Conservation (phyloP, 2,113 vertebrate genomes). For the Cebidichthys violaceus region DNA sequence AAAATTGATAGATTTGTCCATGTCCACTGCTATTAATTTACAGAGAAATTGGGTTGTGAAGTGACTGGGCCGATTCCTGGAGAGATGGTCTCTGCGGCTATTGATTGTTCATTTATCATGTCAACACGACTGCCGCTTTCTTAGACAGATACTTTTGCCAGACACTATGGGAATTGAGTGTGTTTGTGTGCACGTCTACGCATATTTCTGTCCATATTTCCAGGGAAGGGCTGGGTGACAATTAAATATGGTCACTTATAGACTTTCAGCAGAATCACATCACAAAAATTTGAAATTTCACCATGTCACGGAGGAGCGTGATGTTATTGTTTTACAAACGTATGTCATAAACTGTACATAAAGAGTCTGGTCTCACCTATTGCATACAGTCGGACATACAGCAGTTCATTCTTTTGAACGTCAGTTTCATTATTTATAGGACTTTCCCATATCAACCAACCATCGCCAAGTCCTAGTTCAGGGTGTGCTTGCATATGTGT, state of each 20-base stretch:
- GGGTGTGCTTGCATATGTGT: not conserved
- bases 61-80: not conserved
- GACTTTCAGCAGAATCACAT: constrained; percentile 1
- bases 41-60: constrained; percentile 39
- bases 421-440: not conserved
- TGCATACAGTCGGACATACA: not conserved
- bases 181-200: not conserved
- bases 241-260: not conserved
- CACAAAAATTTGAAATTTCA: not conserved
- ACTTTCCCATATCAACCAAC: not conserved
- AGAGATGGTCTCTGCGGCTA: constrained; percentile 1
- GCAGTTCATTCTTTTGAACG: not conserved
- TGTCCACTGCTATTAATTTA: constrained; percentile 46
- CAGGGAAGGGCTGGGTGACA: not conserved
- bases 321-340: not conserved
- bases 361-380: too few species aligned
- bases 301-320: not conserved
- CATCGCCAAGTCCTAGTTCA: not conserved
- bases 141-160: not conserved
- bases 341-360: not conserved
- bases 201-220: not conserved
- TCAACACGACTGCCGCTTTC: constrained; percentile 23
- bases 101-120: constrained; percentile 41
- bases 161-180: not conserved
- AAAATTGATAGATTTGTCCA: constrained; percentile 25